phyloP scores from a whole-genome alignment of 2,113 vertebrate species.

The Centropristis striata region DNA sequence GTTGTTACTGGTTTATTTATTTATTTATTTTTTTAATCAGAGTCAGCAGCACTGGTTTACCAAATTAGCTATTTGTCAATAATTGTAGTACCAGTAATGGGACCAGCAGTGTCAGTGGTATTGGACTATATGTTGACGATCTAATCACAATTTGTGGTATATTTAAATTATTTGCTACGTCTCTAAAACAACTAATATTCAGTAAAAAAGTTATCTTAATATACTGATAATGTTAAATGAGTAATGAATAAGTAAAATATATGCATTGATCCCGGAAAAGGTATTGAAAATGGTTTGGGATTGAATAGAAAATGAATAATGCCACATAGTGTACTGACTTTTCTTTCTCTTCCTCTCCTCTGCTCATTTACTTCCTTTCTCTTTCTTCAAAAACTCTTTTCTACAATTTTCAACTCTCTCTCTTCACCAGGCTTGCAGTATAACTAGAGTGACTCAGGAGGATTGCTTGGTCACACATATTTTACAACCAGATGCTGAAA shows the following conservation, averaged over 20 bases:
- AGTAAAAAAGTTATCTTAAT: not conserved
- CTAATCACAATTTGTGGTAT: not conserved
- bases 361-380: not conserved
- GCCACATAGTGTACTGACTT: too few relatives aligned
- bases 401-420: not conserved
- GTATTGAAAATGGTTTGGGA: not conserved
- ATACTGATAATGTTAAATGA: not conserved
- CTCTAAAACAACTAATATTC: not conserved
- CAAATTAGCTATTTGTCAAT: not conserved
- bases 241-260: not conserved
- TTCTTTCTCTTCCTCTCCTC: not conserved
- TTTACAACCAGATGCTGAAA: conserved; percentile 78
- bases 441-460: conserved; percentile 58
- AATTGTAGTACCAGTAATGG: not conserved
- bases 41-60: not conserved
- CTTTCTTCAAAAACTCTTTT: conserved; percentile 17
- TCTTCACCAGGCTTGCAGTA: conserved; percentile 25
- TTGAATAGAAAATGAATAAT: not conserved
- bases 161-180: not conserved
- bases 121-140: too few relatives aligned
- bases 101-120: not conserved
- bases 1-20: not conserved
- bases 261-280: not conserved
- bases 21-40: not conserved
- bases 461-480: conserved; percentile 67